Conservation (phyloP, 2,888 invertebrate genomes). For the Furcula furcula region DNA sequence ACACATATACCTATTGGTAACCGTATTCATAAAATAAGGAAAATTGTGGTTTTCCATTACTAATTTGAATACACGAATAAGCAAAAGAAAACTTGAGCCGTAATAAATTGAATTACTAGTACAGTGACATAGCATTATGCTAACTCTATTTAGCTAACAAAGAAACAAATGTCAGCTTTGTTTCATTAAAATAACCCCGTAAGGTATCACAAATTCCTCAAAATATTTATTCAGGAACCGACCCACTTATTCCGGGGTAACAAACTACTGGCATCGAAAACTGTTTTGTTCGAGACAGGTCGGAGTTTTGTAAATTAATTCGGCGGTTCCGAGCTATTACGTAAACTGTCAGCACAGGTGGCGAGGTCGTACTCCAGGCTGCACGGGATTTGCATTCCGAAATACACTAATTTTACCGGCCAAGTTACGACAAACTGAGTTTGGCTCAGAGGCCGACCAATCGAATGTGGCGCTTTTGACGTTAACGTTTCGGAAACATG, state of each 20-base stretch:
- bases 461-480: conserved; percentile 14
- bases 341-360: conserved; percentile 77
- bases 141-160: conserved; percentile 23
- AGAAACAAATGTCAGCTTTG: conserved; percentile 30
- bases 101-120: conserved; percentile 16
- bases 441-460: conserved; percentile 36
- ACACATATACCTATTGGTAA: too few relatives aligned
- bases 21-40: too few relatives aligned
- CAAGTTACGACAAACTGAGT: conserved; percentile 54
- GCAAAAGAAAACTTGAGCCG: conserved; percentile 1
- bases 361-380: conserved; percentile 49
- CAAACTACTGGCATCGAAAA: conserved; percentile 59
- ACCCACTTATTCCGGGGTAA: conserved; percentile 33
- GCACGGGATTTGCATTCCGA: conserved; percentile 68
- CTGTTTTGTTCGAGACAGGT: conserved; percentile 64
- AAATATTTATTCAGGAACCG: conserved; percentile 38
- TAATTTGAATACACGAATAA: not conserved
- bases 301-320: conserved; percentile 77
- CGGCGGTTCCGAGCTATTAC: conserved; percentile 75
- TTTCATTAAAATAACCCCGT: conserved; percentile 35
- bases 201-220: conserved; percentile 32
- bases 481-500: too few relatives aligned
- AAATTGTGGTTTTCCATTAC: too few relatives aligned
- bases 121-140: conserved; percentile 27
- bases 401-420: conserved; percentile 73